These are phyloP conservation scores for Ascaphus truei DNA, from an alignment of 2,113 vertebrate genomes.

Conservation along the genomic window DNA sequence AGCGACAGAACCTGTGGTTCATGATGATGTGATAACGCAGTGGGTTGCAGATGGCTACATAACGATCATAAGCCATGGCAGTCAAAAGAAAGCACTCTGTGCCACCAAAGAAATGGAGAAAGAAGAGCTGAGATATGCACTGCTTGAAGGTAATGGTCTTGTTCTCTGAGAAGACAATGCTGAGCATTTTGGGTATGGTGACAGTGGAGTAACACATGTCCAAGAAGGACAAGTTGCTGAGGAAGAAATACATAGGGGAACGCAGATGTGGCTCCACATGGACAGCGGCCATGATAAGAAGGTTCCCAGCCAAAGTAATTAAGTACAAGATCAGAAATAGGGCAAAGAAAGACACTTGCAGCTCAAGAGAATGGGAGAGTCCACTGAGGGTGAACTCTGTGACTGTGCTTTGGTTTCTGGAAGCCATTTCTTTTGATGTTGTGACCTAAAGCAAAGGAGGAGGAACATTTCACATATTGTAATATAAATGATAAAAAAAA, in stretches of 20 bases:
- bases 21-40: slow-evolving; percentile 46
- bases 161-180: slow-evolving; percentile 37
- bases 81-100: slow-evolving; percentile 57
- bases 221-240: slow-evolving; percentile 55
- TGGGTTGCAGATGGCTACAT: slow-evolving; percentile 48
- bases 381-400: slow-evolving; percentile 51
- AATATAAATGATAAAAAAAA: no score
- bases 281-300: slow-evolving; percentile 40
- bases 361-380: slow-evolving; percentile 39
- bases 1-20: slow-evolving; percentile 38
- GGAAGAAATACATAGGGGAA: slow-evolving; percentile 58
- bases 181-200: slow-evolving; percentile 55
- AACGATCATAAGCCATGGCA: slow-evolving; percentile 57
- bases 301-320: slow-evolving; percentile 47
- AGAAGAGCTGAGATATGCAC: slow-evolving; percentile 56
- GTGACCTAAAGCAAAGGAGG: neutral
- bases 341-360: slow-evolving; percentile 37
- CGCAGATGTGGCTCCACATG: slow-evolving; percentile 35
- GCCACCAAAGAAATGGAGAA: slow-evolving; percentile 52
- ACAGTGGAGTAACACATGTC: slow-evolving; percentile 55
- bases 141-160: slow-evolving; percentile 49
- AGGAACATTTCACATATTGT: no score
- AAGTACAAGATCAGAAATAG: slow-evolving; percentile 42
- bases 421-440: neutral
- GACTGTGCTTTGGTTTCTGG: slow-evolving; percentile 45